Evolutionary conservation across 2,888 invertebrate species (phyloP), one percentile per base, ranked within the genome.

Genomic region (Drosophila pseudotakahashii): DNA sequence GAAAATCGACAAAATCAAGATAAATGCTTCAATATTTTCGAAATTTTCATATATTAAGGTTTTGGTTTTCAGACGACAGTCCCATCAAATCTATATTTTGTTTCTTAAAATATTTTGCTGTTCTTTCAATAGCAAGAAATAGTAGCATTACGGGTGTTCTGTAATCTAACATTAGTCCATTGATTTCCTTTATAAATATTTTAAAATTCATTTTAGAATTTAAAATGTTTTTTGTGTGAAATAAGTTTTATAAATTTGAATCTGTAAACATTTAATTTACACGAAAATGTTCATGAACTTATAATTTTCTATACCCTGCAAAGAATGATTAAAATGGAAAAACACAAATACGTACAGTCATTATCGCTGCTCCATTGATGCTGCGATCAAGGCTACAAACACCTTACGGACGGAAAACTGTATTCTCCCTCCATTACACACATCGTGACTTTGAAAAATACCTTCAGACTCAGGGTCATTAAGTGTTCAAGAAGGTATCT

Each of bases 401-500:
- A 66, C 53, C 45, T 39, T 7, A 34, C 26, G 37, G 52, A 11
- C 9, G 23, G 11, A 14, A 51, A 44, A 39, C 16, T 39, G 9
- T 10, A 13, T 6, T 39, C 39, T 26, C 26, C 32, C 7, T 10
- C 23, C 36, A 45, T 26, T 37, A 45, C 11, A 37, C 44, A 66
- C 16, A 2, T 39, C 45, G 54, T 66, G 67, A 66, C 64, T 66
- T 67, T 66, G 67, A 54, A 61, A 59, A 69, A 39, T 62, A 50
- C 30, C 41, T 42, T 30, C 61, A 19, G 44, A 61, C 36, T 11
- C 67, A 45, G 64, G 45, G 54, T 19, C 68, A 67, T 67, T 68
- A 69, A 69, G 44, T 42, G 61, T 48, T 36, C 41, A 61, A 52
- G 36, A 71, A 48, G 71, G 69, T 42, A 71, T 70, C 52, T 71